These are phyloP conservation scores for Parambassis ranga DNA, from an alignment of 2,797 vertebrate genomes.

Conservation along the genomic window DNA sequence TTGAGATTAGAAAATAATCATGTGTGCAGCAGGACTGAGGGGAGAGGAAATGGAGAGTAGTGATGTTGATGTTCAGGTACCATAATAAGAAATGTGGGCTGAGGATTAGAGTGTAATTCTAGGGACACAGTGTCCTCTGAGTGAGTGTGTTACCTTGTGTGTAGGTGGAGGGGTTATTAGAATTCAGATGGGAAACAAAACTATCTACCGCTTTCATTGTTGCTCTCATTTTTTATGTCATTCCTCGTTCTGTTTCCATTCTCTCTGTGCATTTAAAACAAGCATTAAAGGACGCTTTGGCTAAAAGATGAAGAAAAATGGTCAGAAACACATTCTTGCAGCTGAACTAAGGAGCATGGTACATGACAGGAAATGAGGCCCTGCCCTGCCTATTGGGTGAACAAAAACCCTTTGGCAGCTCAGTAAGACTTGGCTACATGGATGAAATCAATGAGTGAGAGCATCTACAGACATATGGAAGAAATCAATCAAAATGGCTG, in stretches of 20 bases:
- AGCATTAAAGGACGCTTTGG: too few relatives aligned
- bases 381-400: too few relatives aligned
- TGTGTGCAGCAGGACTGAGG: not conserved
- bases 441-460: too few relatives aligned
- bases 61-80: constrained; percentile 6
- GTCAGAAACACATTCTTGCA: too few relatives aligned
- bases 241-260: not conserved
- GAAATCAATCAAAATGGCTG: too few relatives aligned
- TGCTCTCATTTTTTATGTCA: not conserved
- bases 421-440: too few relatives aligned
- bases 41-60: not conserved
- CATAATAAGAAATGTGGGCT: constrained; percentile 15
- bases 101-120: constrained; percentile 40
- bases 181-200: constrained; percentile 22
- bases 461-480: too few relatives aligned
- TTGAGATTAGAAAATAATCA: too few relatives aligned
- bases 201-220: not conserved
- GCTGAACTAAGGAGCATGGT: too few relatives aligned
- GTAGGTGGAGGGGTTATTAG: constrained; percentile 11
- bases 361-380: too few relatives aligned
- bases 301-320: too few relatives aligned
- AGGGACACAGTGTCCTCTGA: constrained; percentile 16
- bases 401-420: too few relatives aligned
- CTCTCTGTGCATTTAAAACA: not conserved
- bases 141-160: not conserved